phyloP scores from a whole-genome alignment of 2,888 invertebrate genomes.

The Tachina lurida region DNA sequence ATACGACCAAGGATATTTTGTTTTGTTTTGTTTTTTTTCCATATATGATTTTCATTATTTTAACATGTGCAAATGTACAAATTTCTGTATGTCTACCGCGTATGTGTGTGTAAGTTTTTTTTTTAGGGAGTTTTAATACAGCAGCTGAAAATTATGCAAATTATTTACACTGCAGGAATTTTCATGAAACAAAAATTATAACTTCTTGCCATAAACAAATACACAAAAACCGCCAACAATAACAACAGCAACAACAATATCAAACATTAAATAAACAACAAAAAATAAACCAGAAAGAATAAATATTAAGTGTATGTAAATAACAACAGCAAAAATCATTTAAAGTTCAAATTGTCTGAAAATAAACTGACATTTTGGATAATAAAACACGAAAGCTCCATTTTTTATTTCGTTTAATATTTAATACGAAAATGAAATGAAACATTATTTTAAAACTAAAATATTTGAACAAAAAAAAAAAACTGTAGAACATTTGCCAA shows the following conservation, averaged over 20 bases:
- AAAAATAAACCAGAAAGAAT: conserved; percentile 6
- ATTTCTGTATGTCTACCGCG: conserved; percentile 4
- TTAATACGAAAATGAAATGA: not conserved
- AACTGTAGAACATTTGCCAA: not conserved
- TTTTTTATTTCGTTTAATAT: not conserved
- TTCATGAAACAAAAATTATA: conserved; percentile 66
- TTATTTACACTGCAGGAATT: conserved; percentile 66
- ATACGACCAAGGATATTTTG: conserved; percentile 39
- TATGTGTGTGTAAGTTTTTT: conserved; percentile 1
- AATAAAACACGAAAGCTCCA: not conserved
- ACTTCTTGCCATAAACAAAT: conserved; percentile 50
- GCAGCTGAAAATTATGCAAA: conserved; percentile 69
- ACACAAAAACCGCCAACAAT: not conserved
- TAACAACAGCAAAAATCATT: conserved; percentile 56
- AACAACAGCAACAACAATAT: not conserved
- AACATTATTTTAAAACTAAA: not conserved
- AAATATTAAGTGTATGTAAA: conserved; percentile 57
- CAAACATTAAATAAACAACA: conserved; percentile 18
- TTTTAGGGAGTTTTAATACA: conserved; percentile 51
- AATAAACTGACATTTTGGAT: conserved; percentile 41
- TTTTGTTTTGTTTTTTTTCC: not conserved
- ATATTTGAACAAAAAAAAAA: not conserved
- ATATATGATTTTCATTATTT: conserved; percentile 64
- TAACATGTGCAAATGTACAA: conserved; percentile 32
- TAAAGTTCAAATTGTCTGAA: conserved; percentile 64